These are phyloP conservation scores for Aplochiton taeniatus DNA, from an alignment of 2,797 vertebrate species.

Conservation along the genomic window DNA sequence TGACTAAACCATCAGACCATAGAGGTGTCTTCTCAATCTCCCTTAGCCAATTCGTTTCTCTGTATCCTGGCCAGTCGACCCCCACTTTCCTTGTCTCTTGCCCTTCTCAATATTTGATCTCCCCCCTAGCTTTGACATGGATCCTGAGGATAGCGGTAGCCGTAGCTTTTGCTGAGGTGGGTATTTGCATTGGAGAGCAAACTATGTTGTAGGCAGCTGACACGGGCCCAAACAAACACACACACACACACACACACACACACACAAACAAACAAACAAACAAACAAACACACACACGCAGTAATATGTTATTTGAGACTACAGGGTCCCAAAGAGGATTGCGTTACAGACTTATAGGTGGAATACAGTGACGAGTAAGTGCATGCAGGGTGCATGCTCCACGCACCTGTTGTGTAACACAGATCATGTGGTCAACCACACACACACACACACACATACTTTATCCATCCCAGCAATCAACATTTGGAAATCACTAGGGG, in stretches of 20 bases:
- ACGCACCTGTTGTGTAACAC: neutral
- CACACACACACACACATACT: slow-evolving; percentile 4
- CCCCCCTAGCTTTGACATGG: too few relatives aligned
- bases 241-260: neutral
- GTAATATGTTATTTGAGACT: slow-evolving; percentile 56
- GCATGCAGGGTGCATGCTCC: slow-evolving; percentile 15
- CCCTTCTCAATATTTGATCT: too few relatives aligned
- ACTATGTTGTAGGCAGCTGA: slow-evolving; percentile 44
- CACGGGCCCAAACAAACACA: neutral
- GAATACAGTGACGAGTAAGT: slow-evolving; percentile 3
- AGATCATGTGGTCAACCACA: neutral
- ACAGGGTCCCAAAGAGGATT: slow-evolving; percentile 20
- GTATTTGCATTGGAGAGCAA: slow-evolving; percentile 25
- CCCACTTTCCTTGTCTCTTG: too few relatives aligned
- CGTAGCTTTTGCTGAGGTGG: too few relatives aligned
- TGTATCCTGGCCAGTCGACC: too few relatives aligned
- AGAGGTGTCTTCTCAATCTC: too few relatives aligned
- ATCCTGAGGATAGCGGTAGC: too few relatives aligned
- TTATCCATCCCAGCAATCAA: neutral
- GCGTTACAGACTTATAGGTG: slow-evolving; percentile 25
- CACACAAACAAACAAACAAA: slow-evolving; percentile 35
- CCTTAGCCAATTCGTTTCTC: too few relatives aligned
- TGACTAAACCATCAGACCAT: too few relatives aligned
- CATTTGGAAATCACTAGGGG: too few relatives aligned
- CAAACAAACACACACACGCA: too few relatives aligned